Percentiles rank a stretch among this genome's conserved stretches.
These are phyloP conservation scores for Sebastes trivittatus DNA, from an alignment of 2,797 vertebrate genomes.

Conservation along the genomic window DNA sequence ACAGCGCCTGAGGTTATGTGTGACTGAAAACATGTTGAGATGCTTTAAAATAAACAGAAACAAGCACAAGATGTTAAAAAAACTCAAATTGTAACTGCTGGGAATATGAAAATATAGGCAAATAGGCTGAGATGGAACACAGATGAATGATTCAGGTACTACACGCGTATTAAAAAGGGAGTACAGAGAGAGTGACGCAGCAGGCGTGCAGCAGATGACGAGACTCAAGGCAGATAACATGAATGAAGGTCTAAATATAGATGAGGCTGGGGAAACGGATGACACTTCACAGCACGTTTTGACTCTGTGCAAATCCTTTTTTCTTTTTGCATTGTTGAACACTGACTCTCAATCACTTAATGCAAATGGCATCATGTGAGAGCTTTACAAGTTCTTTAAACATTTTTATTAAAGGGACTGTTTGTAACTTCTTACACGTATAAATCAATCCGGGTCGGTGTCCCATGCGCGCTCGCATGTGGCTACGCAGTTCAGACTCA, in stretches of 20 bases:
- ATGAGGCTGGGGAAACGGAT: background rate
- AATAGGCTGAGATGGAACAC: background rate
- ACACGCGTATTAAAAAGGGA: background rate
- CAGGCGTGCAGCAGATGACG: background rate
- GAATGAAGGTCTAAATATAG: slow-evolving; percentile 32
- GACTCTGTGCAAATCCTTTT: background rate
- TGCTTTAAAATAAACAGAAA: background rate
- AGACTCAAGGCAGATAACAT: slow-evolving; percentile 5
- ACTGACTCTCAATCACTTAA: background rate
- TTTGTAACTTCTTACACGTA: too few species aligned
- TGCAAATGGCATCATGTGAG: background rate
- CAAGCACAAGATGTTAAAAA: background rate
- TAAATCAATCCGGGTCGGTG: too few species aligned
- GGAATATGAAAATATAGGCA: slow-evolving; percentile 4
- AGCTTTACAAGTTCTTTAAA: background rate
- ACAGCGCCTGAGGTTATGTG: background rate
- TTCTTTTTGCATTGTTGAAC: background rate
- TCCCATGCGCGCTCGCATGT: too few species aligned
- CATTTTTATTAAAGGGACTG: background rate
- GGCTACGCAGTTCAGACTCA: too few species aligned
- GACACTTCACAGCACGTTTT: background rate
- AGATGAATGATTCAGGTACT: background rate
- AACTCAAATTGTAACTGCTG: background rate
- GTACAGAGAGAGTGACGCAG: background rate
- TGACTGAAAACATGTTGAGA: background rate